A percentile compares a stretch with the other conserved stretches of the same genome.
Conservation (phyloP, 2,113 vertebrate species). For the Dissostichus mawsoni region DNA sequence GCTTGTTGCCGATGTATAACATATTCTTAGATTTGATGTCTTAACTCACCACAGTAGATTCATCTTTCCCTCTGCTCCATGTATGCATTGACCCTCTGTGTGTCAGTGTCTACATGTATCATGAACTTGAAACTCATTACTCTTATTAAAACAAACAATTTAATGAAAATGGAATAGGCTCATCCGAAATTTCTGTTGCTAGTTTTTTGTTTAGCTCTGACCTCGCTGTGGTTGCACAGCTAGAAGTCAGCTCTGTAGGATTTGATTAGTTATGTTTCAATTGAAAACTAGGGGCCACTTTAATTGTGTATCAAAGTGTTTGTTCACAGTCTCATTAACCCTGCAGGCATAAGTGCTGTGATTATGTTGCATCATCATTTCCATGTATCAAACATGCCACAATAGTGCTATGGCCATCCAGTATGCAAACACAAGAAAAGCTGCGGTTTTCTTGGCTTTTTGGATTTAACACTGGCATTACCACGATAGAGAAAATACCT, state of each 20-base stretch:
- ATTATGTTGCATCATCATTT: conserved; percentile 24
- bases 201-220: conserved; percentile 47
- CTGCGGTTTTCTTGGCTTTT: not conserved
- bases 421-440: conserved; percentile 6
- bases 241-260: conserved; percentile 40
- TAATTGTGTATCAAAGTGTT: conserved; percentile 47
- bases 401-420: not conserved
- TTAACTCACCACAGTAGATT: conserved; percentile 11
- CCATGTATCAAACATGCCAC: conserved; percentile 2
- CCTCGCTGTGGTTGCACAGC: conserved; percentile 24
- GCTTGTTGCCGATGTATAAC: conserved; percentile 23
- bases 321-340: conserved; percentile 40
- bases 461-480: not conserved
- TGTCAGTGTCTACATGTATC: conserved; percentile 2
- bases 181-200: conserved; percentile 31
- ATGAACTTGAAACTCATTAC: conserved; percentile 13
- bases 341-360: conserved; percentile 12
- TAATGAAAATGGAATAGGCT: conserved; percentile 51
- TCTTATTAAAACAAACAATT: conserved; percentile 53
- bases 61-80: not conserved
- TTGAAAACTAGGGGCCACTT: conserved; percentile 37
- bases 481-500: not conserved
- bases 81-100: not conserved
- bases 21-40: not conserved
- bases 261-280: conserved; percentile 60